phyloP scores from a whole-genome alignment of 2,113 vertebrate genomes.

The Cygnus buccinator region DNA sequence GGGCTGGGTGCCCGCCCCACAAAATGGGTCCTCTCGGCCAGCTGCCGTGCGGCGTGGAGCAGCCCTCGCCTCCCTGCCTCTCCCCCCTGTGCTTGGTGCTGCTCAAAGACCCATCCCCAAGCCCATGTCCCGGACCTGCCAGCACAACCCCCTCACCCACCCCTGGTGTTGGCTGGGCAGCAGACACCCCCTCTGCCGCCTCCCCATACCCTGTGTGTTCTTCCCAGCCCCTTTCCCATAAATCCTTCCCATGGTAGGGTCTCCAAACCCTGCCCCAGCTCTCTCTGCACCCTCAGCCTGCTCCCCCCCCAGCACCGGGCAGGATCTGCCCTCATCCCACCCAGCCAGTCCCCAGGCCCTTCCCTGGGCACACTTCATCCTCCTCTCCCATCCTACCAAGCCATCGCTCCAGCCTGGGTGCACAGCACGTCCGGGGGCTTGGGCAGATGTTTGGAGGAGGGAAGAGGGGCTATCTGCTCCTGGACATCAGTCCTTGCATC shows the following conservation, averaged over 20 bases:
- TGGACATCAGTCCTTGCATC: not conserved
- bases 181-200: not conserved
- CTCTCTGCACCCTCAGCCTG: not conserved
- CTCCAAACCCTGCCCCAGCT: not conserved
- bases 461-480: not conserved
- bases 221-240: not conserved
- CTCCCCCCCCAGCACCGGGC: not conserved
- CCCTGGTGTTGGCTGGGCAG: not conserved
- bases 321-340: not conserved
- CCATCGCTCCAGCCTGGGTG: accelerated
- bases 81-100: not conserved
- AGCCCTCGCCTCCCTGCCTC: not conserved
- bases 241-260: not conserved
- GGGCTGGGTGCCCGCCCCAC: not conserved
- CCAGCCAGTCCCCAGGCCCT: not conserved
- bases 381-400: not conserved
- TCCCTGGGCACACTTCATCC: not conserved
- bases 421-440: not conserved
- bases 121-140: not conserved
- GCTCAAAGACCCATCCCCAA: not conserved
- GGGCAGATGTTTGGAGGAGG: not conserved
- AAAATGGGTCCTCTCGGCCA: not conserved
- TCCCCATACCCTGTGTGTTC: not conserved
- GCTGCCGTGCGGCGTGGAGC: accelerated
- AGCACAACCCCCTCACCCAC: not conserved